Evolutionary conservation across 2,888 invertebrate genomes (phyloP).

Genomic region (Dicyrtoma fusca): DNA sequence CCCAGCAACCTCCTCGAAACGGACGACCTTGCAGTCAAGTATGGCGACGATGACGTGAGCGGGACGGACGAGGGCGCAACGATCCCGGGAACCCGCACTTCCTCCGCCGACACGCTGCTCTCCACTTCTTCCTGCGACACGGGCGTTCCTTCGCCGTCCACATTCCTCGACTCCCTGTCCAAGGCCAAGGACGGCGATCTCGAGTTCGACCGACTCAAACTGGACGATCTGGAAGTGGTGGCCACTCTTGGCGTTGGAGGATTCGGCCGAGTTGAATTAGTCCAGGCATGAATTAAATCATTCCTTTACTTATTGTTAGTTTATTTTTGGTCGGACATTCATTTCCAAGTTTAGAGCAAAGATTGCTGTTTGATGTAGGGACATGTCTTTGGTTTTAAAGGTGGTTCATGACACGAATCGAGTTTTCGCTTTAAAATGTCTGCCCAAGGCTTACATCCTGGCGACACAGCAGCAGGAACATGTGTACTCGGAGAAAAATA

Average conservation of each 20-base stretch:
- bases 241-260: conserved; percentile 91
- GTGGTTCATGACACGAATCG: conserved; percentile 48
- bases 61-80: background rate
- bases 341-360: no score
- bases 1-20: background rate
- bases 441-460: conserved; percentile 86
- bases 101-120: conserved; percentile 1
- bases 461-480: conserved; percentile 88
- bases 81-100: background rate
- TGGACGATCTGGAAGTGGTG: conserved; percentile 78
- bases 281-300: conserved; percentile 58
- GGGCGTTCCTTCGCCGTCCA: conserved; percentile 10
- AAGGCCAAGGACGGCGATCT: conserved; percentile 63
- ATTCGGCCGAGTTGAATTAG: conserved; percentile 85
- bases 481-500: conserved; percentile 82
- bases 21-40: conserved; percentile 17
- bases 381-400: conserved; percentile 33
- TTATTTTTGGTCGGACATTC: no score
- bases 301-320: no score
- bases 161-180: conserved; percentile 2
- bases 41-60: conserved; percentile 14
- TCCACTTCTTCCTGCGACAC: conserved; percentile 19
- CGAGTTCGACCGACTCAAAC: conserved; percentile 68
- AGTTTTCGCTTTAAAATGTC: conserved; percentile 80
- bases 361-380: no score